Evolutionary conservation across 1,140 invertebrate genomes (phyloP).

Genomic region (Tigriopus japonicus): DNA sequence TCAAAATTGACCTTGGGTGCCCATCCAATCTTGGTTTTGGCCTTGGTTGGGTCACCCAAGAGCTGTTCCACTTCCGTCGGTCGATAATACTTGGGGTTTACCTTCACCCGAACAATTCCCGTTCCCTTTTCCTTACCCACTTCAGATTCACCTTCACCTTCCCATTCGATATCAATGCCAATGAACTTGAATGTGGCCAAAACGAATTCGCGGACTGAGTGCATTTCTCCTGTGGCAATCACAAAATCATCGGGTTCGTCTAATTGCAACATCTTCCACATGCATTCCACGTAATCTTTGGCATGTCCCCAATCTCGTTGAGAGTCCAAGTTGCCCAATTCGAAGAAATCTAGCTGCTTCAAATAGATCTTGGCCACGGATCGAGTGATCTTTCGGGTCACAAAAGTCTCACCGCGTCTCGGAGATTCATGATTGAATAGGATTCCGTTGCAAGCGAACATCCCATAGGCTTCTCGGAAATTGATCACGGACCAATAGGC

Average conservation of each 20-base stretch:
- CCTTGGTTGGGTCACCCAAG: conserved; percentile 76
- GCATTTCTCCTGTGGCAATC: conserved; percentile 82
- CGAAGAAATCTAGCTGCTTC: conserved; percentile 63
- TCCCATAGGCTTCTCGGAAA: conserved; percentile 91
- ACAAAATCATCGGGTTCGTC: conserved; percentile 85
- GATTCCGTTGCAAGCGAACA: conserved; percentile 97
- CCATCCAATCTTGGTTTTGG: conserved; percentile 68
- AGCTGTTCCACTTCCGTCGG: conserved; percentile 92
- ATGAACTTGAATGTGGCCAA: conserved; percentile 57
- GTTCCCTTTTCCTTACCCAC: conserved; percentile 51
- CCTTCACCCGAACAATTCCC: conserved; percentile 57
- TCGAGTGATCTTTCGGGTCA: conserved; percentile 93
- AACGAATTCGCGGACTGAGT: conserved; percentile 92
- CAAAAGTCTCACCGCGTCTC: conserved; percentile 91
- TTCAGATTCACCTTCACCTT: conserved; percentile 64
- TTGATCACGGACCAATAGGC: conserved; percentile 90
- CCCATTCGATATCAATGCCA: conserved; percentile 53
- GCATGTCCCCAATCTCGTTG: conserved; percentile 98
- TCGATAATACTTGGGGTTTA: conserved; percentile 88
- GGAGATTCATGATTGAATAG: conserved; percentile 99
- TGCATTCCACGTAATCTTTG: conserved; percentile 53
- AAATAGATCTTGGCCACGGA: conserved; percentile 88
- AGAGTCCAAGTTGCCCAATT: conserved; percentile 89
- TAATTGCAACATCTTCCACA: conserved; percentile 98
- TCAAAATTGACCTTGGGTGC: conserved; percentile 43